Evolutionary conservation across 2,113 vertebrate genomes (phyloP), one percentile per base, ranked within the genome.

Genomic region (Myocastor coypus): DNA sequence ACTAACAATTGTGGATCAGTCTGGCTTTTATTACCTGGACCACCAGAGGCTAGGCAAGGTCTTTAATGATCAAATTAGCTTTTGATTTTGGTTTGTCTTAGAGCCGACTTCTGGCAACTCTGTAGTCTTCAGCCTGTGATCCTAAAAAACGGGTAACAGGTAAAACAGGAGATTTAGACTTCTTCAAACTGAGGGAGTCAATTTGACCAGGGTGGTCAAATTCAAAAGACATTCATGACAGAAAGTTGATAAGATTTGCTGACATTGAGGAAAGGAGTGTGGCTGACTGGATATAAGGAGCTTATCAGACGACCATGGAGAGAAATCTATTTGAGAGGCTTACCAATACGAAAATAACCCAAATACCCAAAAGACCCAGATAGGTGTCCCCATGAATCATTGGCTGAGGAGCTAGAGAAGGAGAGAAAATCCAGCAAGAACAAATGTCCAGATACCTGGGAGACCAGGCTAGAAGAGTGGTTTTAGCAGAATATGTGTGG

Each of bases 11-110:
- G 30, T 19, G 42, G 12, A 68, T 30, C 28, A 68, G 68, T 73
- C 52, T 77, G 28, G 8, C 20, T 32, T 82, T 81, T 22, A n/a
- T 87, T 26, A 17, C 88, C 42, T 73, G 13, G 83, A 73, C 80
- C 46, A 80, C 12, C 20, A 68, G 22, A 83, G 50, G n/a, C 63
- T 63, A 66, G 4, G 26, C 73, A 86, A 85, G 26, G 3, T 59
- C 30, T 91, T 86, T 40, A 85, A 46, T 68, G n/a, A 95, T 86
- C 22, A 59, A 20, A 63, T 57, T 80, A 64, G 16, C 17, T 92
- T 92, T 88, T 40, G 7, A 19, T 95, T 84, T 88, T 61, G 0
- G 71, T 95, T 93, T 89, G 14, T 63, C 84, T 68, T 86, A 5
- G 59, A 52, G 34, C 86, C 92, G 89, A 37, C 59, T 3, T 66